These are phyloP conservation scores for Chrysaora quinquecirrha DNA, from an alignment of 30 jellyfish, hydroid and myxozoan genomes.

Conservation along the genomic window DNA sequence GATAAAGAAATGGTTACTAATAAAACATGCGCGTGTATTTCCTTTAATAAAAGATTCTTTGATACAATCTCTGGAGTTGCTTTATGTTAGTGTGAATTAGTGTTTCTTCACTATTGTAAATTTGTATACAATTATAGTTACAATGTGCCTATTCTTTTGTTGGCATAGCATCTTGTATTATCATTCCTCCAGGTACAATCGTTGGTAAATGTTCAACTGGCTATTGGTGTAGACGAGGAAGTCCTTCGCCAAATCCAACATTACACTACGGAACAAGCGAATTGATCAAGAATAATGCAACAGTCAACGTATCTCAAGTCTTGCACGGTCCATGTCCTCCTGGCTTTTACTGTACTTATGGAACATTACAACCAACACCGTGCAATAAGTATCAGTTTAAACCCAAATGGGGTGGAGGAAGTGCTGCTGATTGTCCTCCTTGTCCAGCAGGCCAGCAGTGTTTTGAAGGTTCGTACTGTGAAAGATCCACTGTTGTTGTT, in stretches of 20 bases:
- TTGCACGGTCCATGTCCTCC: conserved; percentile 99
- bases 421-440: conserved; percentile 80
- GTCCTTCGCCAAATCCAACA: conserved; percentile 97
- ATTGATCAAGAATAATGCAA: conserved; percentile 7
- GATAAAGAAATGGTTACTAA: too few relatives aligned
- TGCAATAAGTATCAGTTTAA: conserved; percentile 84
- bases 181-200: conserved; percentile 67
- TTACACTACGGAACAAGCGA: conserved; percentile 23
- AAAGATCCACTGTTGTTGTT: too few relatives aligned
- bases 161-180: too few relatives aligned
- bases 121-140: too few relatives aligned
- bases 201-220: conserved; percentile 84
- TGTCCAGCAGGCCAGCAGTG: conserved; percentile 99
- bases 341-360: conserved; percentile 86
- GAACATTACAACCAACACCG: conserved; percentile 65
- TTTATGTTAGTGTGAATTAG: too few relatives aligned
- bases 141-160: too few relatives aligned
- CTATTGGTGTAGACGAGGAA: conserved; percentile 94
- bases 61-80: too few relatives aligned
- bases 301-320: conserved; percentile 44
- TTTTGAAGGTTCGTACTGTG: conserved; percentile 81
- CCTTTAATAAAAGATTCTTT: too few relatives aligned
- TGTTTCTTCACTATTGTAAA: too few relatives aligned
- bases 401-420: conserved; percentile 87
- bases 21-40: too few relatives aligned